Percentiles rank a stretch among this genome's conserved stretches.
Evolutionary conservation across 2,113 vertebrate species (phyloP).

Genomic region (Craseonycteris thonglongyai): DNA sequence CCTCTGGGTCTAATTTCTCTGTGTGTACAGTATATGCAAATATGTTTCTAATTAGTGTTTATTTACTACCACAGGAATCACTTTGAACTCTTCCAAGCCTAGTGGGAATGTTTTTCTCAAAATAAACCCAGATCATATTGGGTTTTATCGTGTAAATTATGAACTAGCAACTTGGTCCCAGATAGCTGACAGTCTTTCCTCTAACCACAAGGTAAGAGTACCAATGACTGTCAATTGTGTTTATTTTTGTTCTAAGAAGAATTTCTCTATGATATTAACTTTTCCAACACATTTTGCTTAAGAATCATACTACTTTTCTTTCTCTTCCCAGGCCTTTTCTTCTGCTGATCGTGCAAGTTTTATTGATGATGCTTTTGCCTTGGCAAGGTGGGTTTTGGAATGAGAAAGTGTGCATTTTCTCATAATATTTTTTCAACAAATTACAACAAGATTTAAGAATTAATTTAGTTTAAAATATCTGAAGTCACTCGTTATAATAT

Average conservation of each 20-base stretch:
- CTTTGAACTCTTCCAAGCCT: constrained; percentile 15
- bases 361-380: constrained; percentile 92
- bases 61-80: constrained; percentile 76
- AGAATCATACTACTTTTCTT: background rate
- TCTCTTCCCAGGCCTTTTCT: constrained; percentile 78
- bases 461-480: constrained; percentile 11
- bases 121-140: constrained; percentile 90
- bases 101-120: constrained; percentile 76
- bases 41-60: constrained; percentile 52
- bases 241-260: constrained; percentile 11
- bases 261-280: background rate
- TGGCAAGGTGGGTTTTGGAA: constrained; percentile 84
- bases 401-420: background rate
- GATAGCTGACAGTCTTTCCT: constrained; percentile 75
- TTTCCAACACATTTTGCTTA: background rate
- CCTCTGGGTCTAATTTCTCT: constrained; percentile 49
- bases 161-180: constrained; percentile 77
- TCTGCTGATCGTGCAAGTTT: constrained; percentile 87
- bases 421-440: background rate
- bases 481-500: background rate
- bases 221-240: background rate
- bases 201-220: constrained; percentile 75
- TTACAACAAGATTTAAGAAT: background rate
- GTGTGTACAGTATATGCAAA: constrained; percentile 45
- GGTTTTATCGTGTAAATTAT: constrained; percentile 95